These are phyloP conservation scores for Pyralis farinalis DNA, from an alignment of 2,888 invertebrate species.

Conservation along the genomic window DNA sequence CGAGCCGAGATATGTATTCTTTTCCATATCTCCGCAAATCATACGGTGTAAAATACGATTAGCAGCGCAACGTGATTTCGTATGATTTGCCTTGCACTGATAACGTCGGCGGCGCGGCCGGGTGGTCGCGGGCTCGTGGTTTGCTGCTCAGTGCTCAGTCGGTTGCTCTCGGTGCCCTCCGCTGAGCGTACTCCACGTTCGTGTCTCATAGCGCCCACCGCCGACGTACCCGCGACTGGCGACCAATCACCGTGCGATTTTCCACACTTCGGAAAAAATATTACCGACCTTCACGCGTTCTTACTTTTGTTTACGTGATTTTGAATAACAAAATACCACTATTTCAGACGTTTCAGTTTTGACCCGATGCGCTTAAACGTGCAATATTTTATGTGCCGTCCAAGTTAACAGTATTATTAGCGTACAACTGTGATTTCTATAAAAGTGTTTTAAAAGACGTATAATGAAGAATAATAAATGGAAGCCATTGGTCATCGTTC, in stretches of 20 bases:
- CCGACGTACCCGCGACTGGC: slow-evolving; percentile 1
- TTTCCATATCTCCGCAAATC: no score
- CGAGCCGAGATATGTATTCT: no score
- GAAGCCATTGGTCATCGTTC: slow-evolving; percentile 79
- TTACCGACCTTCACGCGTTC: slow-evolving; percentile 53
- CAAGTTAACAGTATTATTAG: neutral
- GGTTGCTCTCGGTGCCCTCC: slow-evolving; percentile 27
- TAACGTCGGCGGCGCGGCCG: slow-evolving; percentile 39
- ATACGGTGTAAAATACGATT: slow-evolving; percentile 16
- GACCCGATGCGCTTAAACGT: slow-evolving; percentile 1
- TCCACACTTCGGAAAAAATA: slow-evolving; percentile 56
- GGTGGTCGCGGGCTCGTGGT: slow-evolving; percentile 15
- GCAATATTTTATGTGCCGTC: neutral
- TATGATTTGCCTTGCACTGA: slow-evolving; percentile 59
- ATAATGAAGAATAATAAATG: slow-evolving; percentile 62
- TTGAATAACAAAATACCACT: slow-evolving; percentile 4
- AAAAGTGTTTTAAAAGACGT: slow-evolving; percentile 5
- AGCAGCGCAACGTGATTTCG: slow-evolving; percentile 41
- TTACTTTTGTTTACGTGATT: slow-evolving; percentile 17
- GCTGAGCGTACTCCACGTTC: slow-evolving; percentile 11
- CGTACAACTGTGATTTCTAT: slow-evolving; percentile 12
- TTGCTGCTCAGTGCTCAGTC: slow-evolving; percentile 28
- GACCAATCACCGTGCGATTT: slow-evolving; percentile 38
- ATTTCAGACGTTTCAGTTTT: neutral
- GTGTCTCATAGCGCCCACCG: slow-evolving; percentile 18